These are phyloP conservation scores for Cataglyphis hispanica DNA, from an alignment of 1,140 invertebrate genomes.

Conservation along the genomic window DNA sequence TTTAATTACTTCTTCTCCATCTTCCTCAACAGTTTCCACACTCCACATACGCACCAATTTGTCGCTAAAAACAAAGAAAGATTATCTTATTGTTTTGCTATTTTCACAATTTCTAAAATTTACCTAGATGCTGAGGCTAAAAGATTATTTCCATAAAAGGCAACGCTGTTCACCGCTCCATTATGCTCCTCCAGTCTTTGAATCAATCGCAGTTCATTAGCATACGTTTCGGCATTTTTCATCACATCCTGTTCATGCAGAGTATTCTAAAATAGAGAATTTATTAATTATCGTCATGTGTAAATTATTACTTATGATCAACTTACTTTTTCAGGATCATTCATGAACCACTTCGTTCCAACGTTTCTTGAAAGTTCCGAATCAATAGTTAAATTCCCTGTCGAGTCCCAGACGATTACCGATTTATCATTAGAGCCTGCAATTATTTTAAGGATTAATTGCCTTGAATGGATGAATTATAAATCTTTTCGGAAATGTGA, in stretches of 20 bases:
- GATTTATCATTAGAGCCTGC: slow-evolving; percentile 91
- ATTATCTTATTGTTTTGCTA: slow-evolving; percentile 10
- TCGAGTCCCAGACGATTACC: slow-evolving; percentile 90
- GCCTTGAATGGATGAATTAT: not conserved
- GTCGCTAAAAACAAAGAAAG: slow-evolving; percentile 83
- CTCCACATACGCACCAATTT: slow-evolving; percentile 87
- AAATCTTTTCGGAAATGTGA: slow-evolving; percentile 12
- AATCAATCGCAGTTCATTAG: slow-evolving; percentile 84
- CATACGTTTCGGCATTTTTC: slow-evolving; percentile 82
- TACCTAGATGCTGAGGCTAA: slow-evolving; percentile 88
- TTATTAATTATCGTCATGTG: not conserved
- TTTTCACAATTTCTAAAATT: slow-evolving; percentile 54
- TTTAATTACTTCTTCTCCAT: slow-evolving; percentile 71
- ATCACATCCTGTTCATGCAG: slow-evolving; percentile 84
- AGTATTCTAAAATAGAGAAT: slow-evolving; percentile 57
- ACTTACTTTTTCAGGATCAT: slow-evolving; percentile 51
- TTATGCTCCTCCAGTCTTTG: slow-evolving; percentile 86
- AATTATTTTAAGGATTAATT: slow-evolving; percentile 2
- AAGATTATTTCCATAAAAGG: slow-evolving; percentile 85
- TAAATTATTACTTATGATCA: not conserved
- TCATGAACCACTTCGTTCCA: slow-evolving; percentile 53
- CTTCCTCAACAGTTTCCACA: slow-evolving; percentile 79
- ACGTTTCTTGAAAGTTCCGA: slow-evolving; percentile 83
- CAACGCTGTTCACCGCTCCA: slow-evolving; percentile 88
- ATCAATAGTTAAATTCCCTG: slow-evolving; percentile 84